phyloP scores from a whole-genome alignment of 53 echinoderm and acorn worm species.

The Actinopyga echinites region DNA sequence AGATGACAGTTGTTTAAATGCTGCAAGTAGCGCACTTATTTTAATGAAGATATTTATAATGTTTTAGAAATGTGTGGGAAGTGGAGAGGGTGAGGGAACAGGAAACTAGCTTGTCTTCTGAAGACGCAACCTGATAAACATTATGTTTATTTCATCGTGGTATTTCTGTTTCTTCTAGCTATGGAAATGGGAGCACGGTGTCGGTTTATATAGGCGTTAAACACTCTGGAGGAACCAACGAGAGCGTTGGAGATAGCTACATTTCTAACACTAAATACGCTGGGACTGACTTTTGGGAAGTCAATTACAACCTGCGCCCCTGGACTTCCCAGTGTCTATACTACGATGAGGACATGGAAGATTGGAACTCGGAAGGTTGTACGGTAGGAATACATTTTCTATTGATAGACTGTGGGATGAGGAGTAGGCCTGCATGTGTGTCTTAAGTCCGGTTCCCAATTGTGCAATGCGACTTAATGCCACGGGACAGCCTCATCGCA shows the following conservation, averaged over 20 bases:
- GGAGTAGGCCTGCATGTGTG: too few species aligned
- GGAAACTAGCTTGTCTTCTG: too few species aligned
- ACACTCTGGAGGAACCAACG: constrained; percentile 67
- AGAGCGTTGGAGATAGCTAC: constrained; percentile 60
- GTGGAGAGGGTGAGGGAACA: too few species aligned
- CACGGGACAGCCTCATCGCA: too few species aligned
- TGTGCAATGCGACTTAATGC: neutral
- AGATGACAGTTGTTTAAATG: too few species aligned
- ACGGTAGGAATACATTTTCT: constrained; percentile 44
- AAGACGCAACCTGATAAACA: too few species aligned
- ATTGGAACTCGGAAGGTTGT: constrained; percentile 74
- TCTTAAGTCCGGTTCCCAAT: too few species aligned
- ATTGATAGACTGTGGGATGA: neutral
- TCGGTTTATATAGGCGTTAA: constrained; percentile 71
- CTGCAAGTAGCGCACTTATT: too few species aligned
- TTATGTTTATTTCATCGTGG: too few species aligned
- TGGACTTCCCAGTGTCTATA: constrained; percentile 82
- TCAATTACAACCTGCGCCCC: constrained; percentile 70
- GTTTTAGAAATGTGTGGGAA: too few species aligned
- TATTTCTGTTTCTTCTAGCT: constrained; percentile 42
- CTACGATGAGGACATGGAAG: constrained; percentile 69
- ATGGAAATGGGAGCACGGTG: constrained; percentile 68
- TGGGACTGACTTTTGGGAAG: constrained; percentile 70
- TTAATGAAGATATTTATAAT: too few species aligned
- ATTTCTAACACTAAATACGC: constrained; percentile 52